Base-by-base conservation (phyloP, 2,113 vertebrate species). In the Aythya baeri region DNA sequence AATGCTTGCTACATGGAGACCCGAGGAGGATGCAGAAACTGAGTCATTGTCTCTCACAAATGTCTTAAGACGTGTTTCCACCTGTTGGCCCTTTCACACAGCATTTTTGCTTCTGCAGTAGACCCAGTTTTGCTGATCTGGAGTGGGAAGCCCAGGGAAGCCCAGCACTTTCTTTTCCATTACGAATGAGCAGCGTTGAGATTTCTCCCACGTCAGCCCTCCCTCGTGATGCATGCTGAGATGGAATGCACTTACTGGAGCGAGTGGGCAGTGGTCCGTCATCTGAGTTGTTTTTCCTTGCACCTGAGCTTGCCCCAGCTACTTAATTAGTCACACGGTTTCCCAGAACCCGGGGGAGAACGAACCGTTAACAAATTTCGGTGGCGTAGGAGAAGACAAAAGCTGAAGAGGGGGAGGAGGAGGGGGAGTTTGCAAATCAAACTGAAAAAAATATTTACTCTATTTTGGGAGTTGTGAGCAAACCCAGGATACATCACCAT, bases 181-280 rank as follows among this genome's bases (percentile, higher is more conserved):
- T 72, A 49, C 0, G 15, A 90, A 93, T 57, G 10, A 77, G 38
- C 54, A 52, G 49, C 62, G 80, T 26, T 41, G 78, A 80, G 34
- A 43, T 57, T 55, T 70, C 57, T 46, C 70, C 58, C 17, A 50
- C 17, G 26, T 38, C 17, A 15, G 23, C 23, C n/a, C 26, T 38
- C 16, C 34, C 27, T 49, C 9, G 7, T 5, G 16, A 66, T 72
- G 81, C 86, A 79, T 0, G 41, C 94, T 91, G 92, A 81, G 86
- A 91, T 85, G 93, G 91, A 96, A 96, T 94, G 84, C 21, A 31
- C 82, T 92, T 3, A 1, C 50, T 89, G 91, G 93, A 89, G 55
- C 0, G 1, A 94, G 74, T 54, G 58, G 74, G 91, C 89, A 96
- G 91, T 6, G 2, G 58, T 65, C 49, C 8, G 6, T 93, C 91